Base-by-base conservation (phyloP, 2,113 vertebrate species). In the Pedionomus torquatus region DNA sequence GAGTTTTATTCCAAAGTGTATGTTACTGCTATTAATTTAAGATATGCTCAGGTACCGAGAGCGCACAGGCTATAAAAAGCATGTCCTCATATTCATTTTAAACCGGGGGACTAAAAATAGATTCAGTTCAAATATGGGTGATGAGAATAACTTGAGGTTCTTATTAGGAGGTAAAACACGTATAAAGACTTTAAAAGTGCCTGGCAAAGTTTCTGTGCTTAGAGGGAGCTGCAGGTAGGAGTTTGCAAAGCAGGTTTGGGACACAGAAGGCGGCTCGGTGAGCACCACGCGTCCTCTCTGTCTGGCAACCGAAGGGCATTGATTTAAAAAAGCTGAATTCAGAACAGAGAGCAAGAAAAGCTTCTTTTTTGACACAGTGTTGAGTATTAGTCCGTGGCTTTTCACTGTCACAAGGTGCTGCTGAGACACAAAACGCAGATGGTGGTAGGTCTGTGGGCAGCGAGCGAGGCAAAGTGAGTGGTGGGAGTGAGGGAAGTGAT, bases 31-130 rank as follows among this genome's bases (percentile, higher is more conserved):
- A 21, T 31, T 57, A 72, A 83, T 77, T 65, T 35, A 54, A 57
- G 75, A 44, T 55, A 54, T 30, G 20, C n/a, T 90, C 39, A 20
- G 30, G 57, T 51, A 80, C 44, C 49, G 54, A 54, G 44, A 82
- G 39, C 2, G 5, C 37, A 30, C 19, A 13, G 31, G 8, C 91
- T 95, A 75, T 86, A 90, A 91, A 95, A 86, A 55, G 63, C 52
- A 41, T 10, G 23, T 64, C 65, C 58, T 74, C 60, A 31, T 78
- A 65, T 69, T 90, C 75, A 61, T 93, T 85, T 92, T 66, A 85
- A 93, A 79, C 35, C 49, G 88, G 71, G 66, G 79, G 76, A 61
- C 63, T 83, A 79, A 93, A 90, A 94, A 97, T 78, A 91, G 82
- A 79, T 19, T 4, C 17, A 11, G 64, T 64, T 83, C 79, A 84